Conservation (phyloP, 2,113 vertebrate genomes). For the Bungarus multicinctus region DNA sequence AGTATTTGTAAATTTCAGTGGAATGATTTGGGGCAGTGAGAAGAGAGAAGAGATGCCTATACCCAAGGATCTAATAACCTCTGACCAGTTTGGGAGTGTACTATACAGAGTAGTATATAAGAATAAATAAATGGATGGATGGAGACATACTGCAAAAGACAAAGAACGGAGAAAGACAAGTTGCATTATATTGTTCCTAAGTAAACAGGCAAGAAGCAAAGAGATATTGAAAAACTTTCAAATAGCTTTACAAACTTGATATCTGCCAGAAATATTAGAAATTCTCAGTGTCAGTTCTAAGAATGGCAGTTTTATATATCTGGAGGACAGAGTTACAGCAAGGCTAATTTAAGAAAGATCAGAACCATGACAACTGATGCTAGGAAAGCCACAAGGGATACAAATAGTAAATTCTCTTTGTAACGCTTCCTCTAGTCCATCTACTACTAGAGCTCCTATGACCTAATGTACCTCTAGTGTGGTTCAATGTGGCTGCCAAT, state of each 20-base stretch:
- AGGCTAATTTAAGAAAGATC: background rate
- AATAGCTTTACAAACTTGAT: background rate
- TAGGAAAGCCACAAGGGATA: background rate
- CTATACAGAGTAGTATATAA: background rate
- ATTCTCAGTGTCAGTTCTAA: background rate
- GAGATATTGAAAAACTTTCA: background rate
- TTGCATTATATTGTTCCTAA: background rate
- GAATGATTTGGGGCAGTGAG: background rate
- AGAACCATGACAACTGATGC: background rate
- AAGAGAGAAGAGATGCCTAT: background rate
- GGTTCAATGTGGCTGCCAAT: background rate
- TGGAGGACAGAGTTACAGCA: background rate
- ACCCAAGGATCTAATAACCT: background rate
- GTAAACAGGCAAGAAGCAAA: background rate
- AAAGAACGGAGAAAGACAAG: background rate
- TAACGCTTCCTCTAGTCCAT: background rate
- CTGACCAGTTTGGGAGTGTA: background rate
- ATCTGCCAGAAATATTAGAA: background rate
- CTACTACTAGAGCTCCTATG: background rate
- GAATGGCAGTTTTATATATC: background rate
- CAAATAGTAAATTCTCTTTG: background rate
- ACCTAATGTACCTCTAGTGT: no score
- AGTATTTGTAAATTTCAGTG: background rate
- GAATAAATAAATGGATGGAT: background rate
- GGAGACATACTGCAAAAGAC: background rate